A percentile compares a stretch with the other conserved stretches of the same genome.
phyloP scores from a whole-genome alignment of 2,797 vertebrate genomes.

The Peromyscus eremicus region DNA sequence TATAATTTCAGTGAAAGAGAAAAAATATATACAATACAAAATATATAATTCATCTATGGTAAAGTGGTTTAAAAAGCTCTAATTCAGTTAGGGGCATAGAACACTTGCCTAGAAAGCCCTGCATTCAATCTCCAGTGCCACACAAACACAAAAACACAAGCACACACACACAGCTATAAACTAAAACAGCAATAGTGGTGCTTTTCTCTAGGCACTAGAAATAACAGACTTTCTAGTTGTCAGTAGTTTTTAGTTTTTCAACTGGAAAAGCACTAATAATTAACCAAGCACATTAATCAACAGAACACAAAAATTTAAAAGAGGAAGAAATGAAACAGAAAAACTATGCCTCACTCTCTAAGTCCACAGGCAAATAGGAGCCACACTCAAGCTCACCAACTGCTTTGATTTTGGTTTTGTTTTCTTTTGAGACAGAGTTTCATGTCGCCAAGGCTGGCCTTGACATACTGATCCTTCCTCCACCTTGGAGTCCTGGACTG shows the following conservation, averaged over 20 bases:
- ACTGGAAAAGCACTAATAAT: not conserved
- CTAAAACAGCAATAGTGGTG: not conserved
- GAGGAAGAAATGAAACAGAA: not conserved
- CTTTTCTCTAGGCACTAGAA: not conserved
- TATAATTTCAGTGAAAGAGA: not conserved
- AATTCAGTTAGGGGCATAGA: not conserved
- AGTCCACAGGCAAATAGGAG: not conserved
- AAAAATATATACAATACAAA: not conserved
- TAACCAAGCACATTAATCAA: not conserved
- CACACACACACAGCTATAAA: not conserved
- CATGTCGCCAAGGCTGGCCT: not conserved
- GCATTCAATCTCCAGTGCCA: not conserved
- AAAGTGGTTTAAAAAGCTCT: constrained; percentile 21
- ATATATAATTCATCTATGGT: not conserved
- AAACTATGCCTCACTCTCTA: not conserved
- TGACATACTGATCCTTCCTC: not conserved
- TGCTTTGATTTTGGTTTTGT: not conserved
- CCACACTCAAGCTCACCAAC: not conserved
- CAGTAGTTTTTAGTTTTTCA: constrained; percentile 26
- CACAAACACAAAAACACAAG: not conserved
- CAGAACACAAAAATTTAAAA: constrained; percentile 27
- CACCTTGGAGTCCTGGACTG: not conserved
- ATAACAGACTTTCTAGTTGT: constrained; percentile 20
- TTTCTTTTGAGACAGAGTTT: not conserved
- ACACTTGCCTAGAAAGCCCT: not conserved